A percentile compares a stretch with the other conserved stretches of the same genome.
Conservation (phyloP, 2,797 vertebrate species). For the Mormyrus proboscirostris region DNA sequence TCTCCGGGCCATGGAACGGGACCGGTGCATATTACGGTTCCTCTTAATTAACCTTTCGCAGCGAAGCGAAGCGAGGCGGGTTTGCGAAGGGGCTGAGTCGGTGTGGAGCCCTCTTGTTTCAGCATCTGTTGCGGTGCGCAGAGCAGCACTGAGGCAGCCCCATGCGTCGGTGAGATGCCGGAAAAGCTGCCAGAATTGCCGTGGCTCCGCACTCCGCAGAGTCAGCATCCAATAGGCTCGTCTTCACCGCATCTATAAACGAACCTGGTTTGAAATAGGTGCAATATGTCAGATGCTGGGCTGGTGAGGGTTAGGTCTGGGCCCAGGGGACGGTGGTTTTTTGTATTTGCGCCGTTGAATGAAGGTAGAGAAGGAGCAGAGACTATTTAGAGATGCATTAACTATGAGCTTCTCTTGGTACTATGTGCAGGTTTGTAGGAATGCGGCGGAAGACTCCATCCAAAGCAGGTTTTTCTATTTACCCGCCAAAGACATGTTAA, state of each 20-base stretch:
- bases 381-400: background rate
- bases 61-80: conserved; percentile 9
- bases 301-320: background rate
- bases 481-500: background rate
- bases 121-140: background rate
- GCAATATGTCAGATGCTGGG: background rate
- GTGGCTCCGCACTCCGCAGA: background rate
- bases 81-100: background rate
- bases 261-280: conserved; percentile 2
- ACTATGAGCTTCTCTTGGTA: background rate
- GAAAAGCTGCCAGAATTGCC: background rate
- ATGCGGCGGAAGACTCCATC: background rate
- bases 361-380: background rate
- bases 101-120: conserved; percentile 15
- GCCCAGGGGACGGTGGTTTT: background rate
- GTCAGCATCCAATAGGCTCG: background rate
- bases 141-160: background rate
- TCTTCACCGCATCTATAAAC: background rate
- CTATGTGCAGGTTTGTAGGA: background rate
- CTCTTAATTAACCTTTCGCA: conserved; percentile 59
- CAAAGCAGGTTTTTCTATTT: background rate
- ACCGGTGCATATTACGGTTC: conserved; percentile 51
- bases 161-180: background rate
- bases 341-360: background rate
- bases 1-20: conserved; percentile 59